Evolutionary conservation across 2,888 invertebrate genomes (phyloP), one percentile per base, ranked within the genome.

Genomic region (Notocelia uddmanniana): DNA sequence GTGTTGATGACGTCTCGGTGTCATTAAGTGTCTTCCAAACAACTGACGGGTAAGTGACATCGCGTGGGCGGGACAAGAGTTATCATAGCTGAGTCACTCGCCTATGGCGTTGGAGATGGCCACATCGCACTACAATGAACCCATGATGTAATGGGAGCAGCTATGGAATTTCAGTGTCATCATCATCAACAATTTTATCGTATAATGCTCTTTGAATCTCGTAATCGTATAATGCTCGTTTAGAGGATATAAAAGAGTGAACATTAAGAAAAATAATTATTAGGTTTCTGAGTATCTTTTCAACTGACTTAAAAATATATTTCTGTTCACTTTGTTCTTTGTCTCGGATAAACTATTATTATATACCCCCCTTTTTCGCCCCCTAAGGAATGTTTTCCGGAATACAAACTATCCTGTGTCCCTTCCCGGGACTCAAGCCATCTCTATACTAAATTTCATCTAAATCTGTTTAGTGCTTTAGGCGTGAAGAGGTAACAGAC

Each of bases 41-140:
- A 72, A 62, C 31, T 48, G 67, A 50, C 67, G 60, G 48, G 54
- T 62, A 72, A 68, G 71, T 68, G 72, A 68, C 60, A 60, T 37
- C 50, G 48, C 15, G 72, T 72, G 68, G 72, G 72, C 37, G 67
- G 55, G 50, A 31, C 60, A 45, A 59, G 59, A 66, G 66, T 48
- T 67, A 62, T 68, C 55, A 67, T 67, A 55, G 60, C 48, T 71
- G 67, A 72, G 48, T 62, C 67, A 72, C 68, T 31, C 23, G 45
- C 48, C 72, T 23, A 41, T 58, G 50, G 62, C 41, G 5, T 41
- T 15, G 41, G 41, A 54, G 60, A 64, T 59, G 59, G 67, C 62
- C 67, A 71, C 60, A 57, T 62, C 68, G 50, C 26, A 50, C 15
- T 55, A 60, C 55, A 50, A 72, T 57, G 60, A 72, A 55, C 54